These are phyloP conservation scores for Phalloptychus januarius DNA, from an alignment of 2,797 vertebrate genomes.

Conservation along the genomic window DNA sequence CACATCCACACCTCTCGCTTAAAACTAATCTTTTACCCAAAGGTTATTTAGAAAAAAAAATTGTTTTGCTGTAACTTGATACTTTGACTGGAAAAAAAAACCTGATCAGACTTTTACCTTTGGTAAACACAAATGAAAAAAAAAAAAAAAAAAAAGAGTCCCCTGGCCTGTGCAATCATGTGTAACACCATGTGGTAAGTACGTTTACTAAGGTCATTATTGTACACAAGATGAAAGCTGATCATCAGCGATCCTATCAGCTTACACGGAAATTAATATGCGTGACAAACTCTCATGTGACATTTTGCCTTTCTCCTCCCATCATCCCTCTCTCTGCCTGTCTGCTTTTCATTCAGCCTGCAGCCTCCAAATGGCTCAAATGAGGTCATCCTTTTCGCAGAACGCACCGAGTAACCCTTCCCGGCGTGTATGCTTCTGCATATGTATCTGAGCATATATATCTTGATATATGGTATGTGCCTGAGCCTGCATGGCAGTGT, in stretches of 20 bases:
- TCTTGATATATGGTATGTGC: constrained; percentile 33
- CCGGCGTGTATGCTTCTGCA: constrained; percentile 41
- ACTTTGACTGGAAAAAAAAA: constrained; percentile 1
- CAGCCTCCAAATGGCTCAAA: constrained; percentile 72
- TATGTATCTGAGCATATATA: constrained; percentile 37
- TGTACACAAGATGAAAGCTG: constrained; percentile 54
- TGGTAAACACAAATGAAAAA: background rate
- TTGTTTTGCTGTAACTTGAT: background rate
- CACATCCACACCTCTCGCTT: background rate
- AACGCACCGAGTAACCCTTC: constrained; percentile 70
- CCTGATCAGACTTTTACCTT: background rate
- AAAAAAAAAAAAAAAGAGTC: background rate
- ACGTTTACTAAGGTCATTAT: constrained; percentile 49
- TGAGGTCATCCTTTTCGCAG: constrained; percentile 77
- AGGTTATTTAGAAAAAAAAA: background rate
- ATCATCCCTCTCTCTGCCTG: constrained; percentile 30
- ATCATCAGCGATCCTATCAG: constrained; percentile 56
- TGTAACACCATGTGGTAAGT: constrained; percentile 48
- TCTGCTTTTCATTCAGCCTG: constrained; percentile 79
- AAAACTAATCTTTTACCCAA: background rate
- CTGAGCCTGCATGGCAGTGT: constrained; percentile 48
- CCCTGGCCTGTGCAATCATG: constrained; percentile 29
- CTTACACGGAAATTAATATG: constrained; percentile 65
- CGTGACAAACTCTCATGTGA: constrained; percentile 64
- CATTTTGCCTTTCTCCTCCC: constrained; percentile 49